A percentile compares a stretch with the other conserved stretches of the same genome.
phyloP scores from a whole-genome alignment of 2,797 vertebrate genomes.

The Sebastes trivittatus region DNA sequence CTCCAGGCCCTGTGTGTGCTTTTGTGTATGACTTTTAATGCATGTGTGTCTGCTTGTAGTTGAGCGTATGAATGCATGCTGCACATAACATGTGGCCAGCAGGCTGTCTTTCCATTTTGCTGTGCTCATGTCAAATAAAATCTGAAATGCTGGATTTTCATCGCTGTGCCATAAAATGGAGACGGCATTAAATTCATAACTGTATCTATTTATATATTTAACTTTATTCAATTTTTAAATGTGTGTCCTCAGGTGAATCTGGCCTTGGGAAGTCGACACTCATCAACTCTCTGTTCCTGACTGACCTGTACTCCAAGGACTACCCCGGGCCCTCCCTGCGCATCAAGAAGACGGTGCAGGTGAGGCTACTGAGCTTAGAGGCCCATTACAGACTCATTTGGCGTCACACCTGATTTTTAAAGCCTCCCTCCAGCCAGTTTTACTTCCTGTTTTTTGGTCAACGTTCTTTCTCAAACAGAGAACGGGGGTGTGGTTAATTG shows the following conservation, averaged over 20 bases:
- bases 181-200: neutral
- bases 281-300: conserved; percentile 87
- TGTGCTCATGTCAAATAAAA: neutral
- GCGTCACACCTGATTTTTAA: neutral
- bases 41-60: neutral
- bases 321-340: conserved; percentile 85
- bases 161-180: neutral
- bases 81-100: neutral
- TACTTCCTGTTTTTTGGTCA: no score
- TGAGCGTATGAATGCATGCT: neutral
- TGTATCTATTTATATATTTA: neutral
- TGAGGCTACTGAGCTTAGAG: conserved; percentile 27
- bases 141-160: neutral
- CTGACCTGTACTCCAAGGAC: conserved; percentile 86
- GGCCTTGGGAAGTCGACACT: conserved; percentile 87
- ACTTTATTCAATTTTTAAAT: neutral
- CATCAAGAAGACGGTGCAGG: conserved; percentile 88
- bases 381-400: neutral
- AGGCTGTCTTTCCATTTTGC: neutral
- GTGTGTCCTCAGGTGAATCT: conserved; percentile 81
- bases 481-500: no score
- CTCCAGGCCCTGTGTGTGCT: neutral
- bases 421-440: no score
- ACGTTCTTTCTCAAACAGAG: no score
- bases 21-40: neutral